phyloP scores from a whole-genome alignment of 2,113 vertebrate genomes.

The Pelmatolapia mariae region DNA sequence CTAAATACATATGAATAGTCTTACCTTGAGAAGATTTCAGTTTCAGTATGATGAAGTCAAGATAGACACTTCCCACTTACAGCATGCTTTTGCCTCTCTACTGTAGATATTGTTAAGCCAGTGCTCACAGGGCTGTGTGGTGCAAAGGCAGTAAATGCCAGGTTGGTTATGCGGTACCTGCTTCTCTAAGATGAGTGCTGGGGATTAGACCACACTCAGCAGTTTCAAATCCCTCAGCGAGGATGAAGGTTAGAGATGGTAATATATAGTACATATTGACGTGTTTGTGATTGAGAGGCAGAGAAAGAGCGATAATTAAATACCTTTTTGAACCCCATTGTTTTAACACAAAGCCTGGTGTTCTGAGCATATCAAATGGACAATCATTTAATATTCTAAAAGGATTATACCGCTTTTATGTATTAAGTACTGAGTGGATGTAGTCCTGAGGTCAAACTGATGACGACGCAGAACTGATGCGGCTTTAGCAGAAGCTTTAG shows the following conservation, averaged over 20 bases:
- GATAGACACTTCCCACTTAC: not conserved
- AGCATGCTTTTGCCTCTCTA: not conserved
- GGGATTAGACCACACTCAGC: constrained; percentile 66
- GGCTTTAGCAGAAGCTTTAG: constrained; percentile 1
- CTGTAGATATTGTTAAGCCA: not conserved
- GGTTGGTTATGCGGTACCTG: constrained; percentile 8
- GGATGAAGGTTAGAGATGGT: constrained; percentile 66
- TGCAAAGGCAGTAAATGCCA: not conserved
- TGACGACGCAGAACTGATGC: constrained; percentile 31
- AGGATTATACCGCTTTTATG: not conserved
- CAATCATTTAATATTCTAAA: not conserved
- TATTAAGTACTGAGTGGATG: not conserved
- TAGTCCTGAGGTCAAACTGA: constrained; percentile 11
- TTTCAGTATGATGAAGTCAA: not conserved
- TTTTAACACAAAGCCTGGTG: not conserved
- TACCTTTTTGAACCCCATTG: not conserved
- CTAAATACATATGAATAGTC: not conserved
- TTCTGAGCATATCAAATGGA: not conserved
- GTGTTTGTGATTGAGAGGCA: not conserved
- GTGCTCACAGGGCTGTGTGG: not conserved
- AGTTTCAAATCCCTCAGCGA: constrained; percentile 63
- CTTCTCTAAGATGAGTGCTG: constrained; percentile 53
- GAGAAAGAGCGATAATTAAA: not conserved
- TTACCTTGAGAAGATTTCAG: constrained; percentile 29
- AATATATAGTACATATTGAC: not conserved